Conservation (phyloP, 2,888 invertebrate genomes). For the Acholoe squamosa region DNA sequence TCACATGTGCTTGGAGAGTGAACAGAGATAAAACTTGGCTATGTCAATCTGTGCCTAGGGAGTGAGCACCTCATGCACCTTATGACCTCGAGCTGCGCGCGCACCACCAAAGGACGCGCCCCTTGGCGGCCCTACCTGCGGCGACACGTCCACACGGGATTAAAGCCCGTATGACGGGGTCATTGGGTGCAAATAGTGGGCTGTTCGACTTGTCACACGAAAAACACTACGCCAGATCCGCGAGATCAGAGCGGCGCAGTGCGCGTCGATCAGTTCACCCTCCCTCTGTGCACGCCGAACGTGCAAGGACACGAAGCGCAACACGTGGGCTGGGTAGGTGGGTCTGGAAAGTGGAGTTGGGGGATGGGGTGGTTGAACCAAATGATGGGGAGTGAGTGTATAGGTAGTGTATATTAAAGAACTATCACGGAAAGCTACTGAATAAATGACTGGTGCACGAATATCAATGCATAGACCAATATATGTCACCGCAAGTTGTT, state of each 20-base stretch:
- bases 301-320: not conserved
- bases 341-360: not conserved
- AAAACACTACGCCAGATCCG: not conserved
- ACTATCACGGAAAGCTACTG: no score
- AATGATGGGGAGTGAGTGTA: not conserved
- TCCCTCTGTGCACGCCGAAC: not conserved
- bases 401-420: no score
- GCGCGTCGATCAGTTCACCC: constrained; percentile 24
- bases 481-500: no score
- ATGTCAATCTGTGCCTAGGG: not conserved
- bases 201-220: constrained; percentile 9
- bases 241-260: constrained; percentile 16
- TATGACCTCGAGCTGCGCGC: not conserved
- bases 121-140: not conserved
- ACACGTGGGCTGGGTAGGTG: constrained; percentile 8
- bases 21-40: not conserved
- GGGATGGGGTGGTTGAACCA: not conserved
- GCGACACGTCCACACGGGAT: constrained; percentile 18
- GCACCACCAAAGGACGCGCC: constrained; percentile 27
- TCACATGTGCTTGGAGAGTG: not conserved
- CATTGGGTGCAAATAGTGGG: not conserved
- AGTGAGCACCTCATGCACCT: constrained; percentile 1
- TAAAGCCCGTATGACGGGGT: not conserved
- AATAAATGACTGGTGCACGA: no score
- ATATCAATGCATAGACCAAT: no score